Base-by-base conservation (phyloP, 2,888 invertebrate genomes). In the Drosophila phalerata region DNA sequence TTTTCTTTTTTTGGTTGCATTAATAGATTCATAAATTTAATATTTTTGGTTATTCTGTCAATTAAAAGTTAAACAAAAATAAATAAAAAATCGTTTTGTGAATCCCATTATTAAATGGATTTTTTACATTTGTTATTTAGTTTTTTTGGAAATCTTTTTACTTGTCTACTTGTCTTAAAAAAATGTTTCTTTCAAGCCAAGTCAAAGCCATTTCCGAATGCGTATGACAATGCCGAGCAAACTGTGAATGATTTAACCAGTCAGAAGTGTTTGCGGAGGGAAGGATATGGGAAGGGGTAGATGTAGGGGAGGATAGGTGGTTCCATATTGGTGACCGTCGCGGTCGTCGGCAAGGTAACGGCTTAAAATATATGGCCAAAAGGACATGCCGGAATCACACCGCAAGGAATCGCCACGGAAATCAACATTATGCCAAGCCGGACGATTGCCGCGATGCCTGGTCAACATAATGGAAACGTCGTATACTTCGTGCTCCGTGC, bases 331-430 rank as follows among this genome's bases (percentile, higher is more conserved):
- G 81, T 83, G 85, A 85, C 85, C 88, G 71, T 25, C 67, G 55
- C 42, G 34, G 64, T 48, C 43, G 49, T 53, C 60, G 60, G 69
- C 70, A 79, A 84, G 88, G 88, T 84, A 86, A 82, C 78, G 84
- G 88, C 82, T 84, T 78, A 73, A 86, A 86, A 86, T 86, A 86
- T 86, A 88, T 86, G 74, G 87, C 64, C 83, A 66, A 81, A 88
- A 85, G 86, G 85, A 85, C 77, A 89, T 69, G 79, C 77, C 80
- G 80, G 90, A 91, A 91, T 91, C 90, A 90, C 91, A 92, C 92
- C 92, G 88, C 90, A 88, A 92, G 91, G 91, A 92, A 89, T 92
- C 90, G 85, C 78, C 73, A 77, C 78, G 76, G 81, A 90, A 91
- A 91, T 90, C 89, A 89, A 88, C 90, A 90, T 90, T 90, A 90